phyloP scores from a whole-genome alignment of 2,888 invertebrate genomes.

The Neuroscelio doddi region DNA sequence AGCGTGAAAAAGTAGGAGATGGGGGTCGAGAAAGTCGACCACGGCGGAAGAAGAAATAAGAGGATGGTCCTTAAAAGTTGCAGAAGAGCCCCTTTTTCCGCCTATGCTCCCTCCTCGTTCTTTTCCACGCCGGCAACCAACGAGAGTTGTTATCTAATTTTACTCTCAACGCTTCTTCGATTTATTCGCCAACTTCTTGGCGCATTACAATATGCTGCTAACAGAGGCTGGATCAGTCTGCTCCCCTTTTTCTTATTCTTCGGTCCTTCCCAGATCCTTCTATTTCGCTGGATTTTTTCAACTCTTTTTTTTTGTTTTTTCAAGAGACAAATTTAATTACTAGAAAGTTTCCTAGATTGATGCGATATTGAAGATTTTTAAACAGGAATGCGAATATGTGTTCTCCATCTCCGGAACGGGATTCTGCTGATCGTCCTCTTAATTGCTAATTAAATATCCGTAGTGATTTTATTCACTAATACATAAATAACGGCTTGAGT shows the following conservation, averaged over 20 bases:
- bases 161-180: constrained; percentile 73
- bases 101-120: constrained; percentile 40
- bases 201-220: constrained; percentile 72
- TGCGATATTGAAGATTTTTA: no score
- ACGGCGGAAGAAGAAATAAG: constrained; percentile 53
- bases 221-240: constrained; percentile 59
- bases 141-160: constrained; percentile 72
- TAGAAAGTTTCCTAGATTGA: no score
- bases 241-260: constrained; percentile 27
- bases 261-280: constrained; percentile 22
- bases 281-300: constrained; percentile 32
- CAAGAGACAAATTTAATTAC: no score
- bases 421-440: no score
- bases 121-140: constrained; percentile 55
- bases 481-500: constrained; percentile 29
- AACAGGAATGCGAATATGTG: no score
- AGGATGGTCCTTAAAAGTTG: constrained; percentile 69
- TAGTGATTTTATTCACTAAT: constrained; percentile 26
- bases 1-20: constrained; percentile 27
- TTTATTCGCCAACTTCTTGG: constrained; percentile 72
- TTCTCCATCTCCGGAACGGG: no score
- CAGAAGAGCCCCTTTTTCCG: constrained; percentile 56
- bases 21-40: constrained; percentile 39
- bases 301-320: not conserved
- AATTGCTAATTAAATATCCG: constrained; percentile 23